These are phyloP conservation scores for Microtus pennsylvanicus DNA, from an alignment of 2,113 vertebrate genomes.

Conservation along the genomic window DNA sequence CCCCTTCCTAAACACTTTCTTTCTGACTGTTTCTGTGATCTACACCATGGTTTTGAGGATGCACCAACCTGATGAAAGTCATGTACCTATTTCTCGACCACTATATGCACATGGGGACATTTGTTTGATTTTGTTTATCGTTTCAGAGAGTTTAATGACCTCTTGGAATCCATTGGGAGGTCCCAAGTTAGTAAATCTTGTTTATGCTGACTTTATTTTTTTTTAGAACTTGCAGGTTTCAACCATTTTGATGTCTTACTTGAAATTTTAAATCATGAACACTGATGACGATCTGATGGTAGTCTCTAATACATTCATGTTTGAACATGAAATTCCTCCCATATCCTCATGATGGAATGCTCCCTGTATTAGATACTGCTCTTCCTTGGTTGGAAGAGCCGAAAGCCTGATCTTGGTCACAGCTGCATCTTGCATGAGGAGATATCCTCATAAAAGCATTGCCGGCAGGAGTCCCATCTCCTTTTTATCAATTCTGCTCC, in stretches of 20 bases:
- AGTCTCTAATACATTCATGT: not conserved
- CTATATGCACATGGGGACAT: rapidly evolving
- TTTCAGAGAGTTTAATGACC: not conserved
- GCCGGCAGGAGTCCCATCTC: not conserved
- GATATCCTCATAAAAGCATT: not conserved
- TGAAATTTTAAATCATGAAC: not conserved
- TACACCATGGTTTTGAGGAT: not conserved
- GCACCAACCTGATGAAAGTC: not conserved
- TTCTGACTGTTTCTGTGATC: not conserved
- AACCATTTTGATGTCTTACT: not conserved
- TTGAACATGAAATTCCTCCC: not conserved
- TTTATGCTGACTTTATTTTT: not conserved
- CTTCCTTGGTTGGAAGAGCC: not conserved
- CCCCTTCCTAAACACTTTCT: not conserved
- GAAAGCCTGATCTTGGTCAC: not conserved
- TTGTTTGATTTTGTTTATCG: not conserved
- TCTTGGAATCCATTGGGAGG: not conserved
- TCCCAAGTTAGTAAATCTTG: not conserved
- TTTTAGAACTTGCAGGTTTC: not conserved
- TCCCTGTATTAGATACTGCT: not conserved
- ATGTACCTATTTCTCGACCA: no score
- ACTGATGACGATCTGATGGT: not conserved
- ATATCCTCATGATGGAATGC: not conserved
- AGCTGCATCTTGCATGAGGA: not conserved
- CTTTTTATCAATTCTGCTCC: not conserved